Evolutionary conservation across 2,113 vertebrate species (phyloP), one percentile per base, ranked within the genome.

Genomic region (Telmatochromis sp.): DNA sequence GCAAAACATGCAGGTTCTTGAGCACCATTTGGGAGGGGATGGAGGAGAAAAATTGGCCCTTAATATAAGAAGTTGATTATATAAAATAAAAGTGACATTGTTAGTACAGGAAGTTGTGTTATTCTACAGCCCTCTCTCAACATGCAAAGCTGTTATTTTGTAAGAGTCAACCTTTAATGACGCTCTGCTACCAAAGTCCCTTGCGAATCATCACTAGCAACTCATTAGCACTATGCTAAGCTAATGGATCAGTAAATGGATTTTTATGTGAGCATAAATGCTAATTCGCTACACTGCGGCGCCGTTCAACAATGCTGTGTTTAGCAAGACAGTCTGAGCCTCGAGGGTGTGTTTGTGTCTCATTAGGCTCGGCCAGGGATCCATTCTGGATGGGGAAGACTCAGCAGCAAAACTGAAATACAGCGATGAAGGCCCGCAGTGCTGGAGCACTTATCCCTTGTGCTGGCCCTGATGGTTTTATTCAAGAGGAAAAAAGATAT

Each of bases 201-300:
- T 68, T 42, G 91, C 12, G 88, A 91, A 75, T 89, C 91, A 87
- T 95, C 89, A 86, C 81, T 28, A n/a, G 84, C 88, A 89, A 86
- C 88, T 95, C 93, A 94, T 96, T 94, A 95, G 94, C 85, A 73
- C 88, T 82, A 93, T 92, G 92, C 94, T 95, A 95, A 94, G 91
- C 91, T 95, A 96, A 95, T 95, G 93, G 93, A 88, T 95, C 89
- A 95, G 92, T 94, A 94, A 96, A 96, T 95, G 78, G 93, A 94
- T 90, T 95, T 96, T 96, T 91, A 95, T 91, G 92, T 91, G 91
- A 81, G 82, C 89, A 93, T 95, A 90, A 94, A 94, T 94, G 90
- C 91, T 93, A 93, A 95, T 94, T 92, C 3, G 57, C 87, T 87
- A 84, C 79, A 92, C 92, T 50, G 85, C 40, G 3, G 83, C 35